A percentile compares a stretch with the other conserved stretches of the same genome.
These are phyloP conservation scores for Euwallacea fornicatus DNA, from an alignment of 1,140 invertebrate genomes.

Conservation along the genomic window DNA sequence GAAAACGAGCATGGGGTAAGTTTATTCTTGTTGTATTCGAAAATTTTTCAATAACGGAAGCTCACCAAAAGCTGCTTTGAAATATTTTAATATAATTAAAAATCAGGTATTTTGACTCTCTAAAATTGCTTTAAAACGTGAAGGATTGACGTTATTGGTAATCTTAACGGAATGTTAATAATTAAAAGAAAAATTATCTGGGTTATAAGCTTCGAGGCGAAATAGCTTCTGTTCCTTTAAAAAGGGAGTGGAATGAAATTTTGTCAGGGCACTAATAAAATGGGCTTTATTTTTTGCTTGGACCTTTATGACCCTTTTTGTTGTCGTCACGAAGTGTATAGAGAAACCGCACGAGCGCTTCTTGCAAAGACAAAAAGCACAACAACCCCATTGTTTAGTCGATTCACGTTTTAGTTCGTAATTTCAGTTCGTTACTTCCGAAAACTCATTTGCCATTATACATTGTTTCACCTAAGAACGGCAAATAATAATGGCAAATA, in stretches of 20 bases:
- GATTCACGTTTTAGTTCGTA: slow-evolving; percentile 15
- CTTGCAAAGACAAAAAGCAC: slow-evolving; percentile 1
- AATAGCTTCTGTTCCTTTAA: too few relatives aligned
- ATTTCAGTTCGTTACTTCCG: slow-evolving; percentile 19
- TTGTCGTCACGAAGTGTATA: not conserved
- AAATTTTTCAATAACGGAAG: too few relatives aligned
- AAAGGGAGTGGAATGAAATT: not conserved
- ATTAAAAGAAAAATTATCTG: not conserved
- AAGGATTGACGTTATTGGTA: not conserved
- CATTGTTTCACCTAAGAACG: not conserved
- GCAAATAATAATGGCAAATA: not conserved
- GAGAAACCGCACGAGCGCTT: not conserved
- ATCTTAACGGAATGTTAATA: slow-evolving; percentile 4
- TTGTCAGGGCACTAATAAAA: not conserved
- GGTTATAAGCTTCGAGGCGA: too few relatives aligned
- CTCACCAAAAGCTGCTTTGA: too few relatives aligned
- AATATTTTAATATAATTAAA: too few relatives aligned
- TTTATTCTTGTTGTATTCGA: slow-evolving; percentile 7
- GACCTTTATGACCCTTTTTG: not conserved
- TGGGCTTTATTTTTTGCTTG: not conserved
- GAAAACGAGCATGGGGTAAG: slow-evolving; percentile 70
- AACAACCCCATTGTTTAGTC: slow-evolving; percentile 6
- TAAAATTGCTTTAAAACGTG: not conserved
- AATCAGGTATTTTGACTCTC: too few relatives aligned
- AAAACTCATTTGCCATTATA: slow-evolving; percentile 11